These are phyloP conservation scores for Acropora tenuis DNA, from an alignment of 64 coral and sea anemone genomes.

Conservation along the genomic window DNA sequence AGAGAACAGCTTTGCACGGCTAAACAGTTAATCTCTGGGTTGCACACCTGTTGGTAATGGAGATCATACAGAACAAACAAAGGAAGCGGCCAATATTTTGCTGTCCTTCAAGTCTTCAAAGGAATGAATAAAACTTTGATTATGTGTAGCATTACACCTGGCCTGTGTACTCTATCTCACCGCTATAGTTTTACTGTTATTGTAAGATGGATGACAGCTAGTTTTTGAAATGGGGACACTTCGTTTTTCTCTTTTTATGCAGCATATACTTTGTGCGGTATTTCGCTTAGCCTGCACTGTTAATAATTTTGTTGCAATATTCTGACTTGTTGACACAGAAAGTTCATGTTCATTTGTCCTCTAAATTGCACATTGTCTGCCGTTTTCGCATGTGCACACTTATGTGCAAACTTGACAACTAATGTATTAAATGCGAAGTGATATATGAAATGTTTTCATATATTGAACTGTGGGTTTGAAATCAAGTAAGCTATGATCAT, in stretches of 20 bases:
- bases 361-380: slow-evolving; percentile 5
- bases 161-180: background rate
- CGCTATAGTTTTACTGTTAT: slow-evolving; percentile 14
- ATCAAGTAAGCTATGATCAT: no score
- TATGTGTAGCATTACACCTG: background rate
- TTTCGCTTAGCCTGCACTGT: slow-evolving; percentile 1
- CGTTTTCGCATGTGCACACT: slow-evolving; percentile 24
- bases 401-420: slow-evolving; percentile 3
- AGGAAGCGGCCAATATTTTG: slow-evolving; percentile 48
- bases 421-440: background rate
- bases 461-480: no score
- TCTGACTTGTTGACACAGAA: background rate
- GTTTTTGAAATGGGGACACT: background rate
- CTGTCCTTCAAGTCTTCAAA: slow-evolving; percentile 35
- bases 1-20: slow-evolving; percentile 16
- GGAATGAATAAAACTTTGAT: slow-evolving; percentile 35
- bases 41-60: background rate
- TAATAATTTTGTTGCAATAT: slow-evolving; percentile 7
- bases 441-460: no score
- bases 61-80: background rate
- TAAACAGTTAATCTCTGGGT: slow-evolving; percentile 32
- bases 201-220: slow-evolving; percentile 16
- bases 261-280: background rate
- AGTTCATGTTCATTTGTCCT: background rate
- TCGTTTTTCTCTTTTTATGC: background rate